A percentile compares a stretch with the other conserved stretches of the same genome.
Conservation (phyloP, 1,140 invertebrate genomes). For the Ladona fulva region DNA sequence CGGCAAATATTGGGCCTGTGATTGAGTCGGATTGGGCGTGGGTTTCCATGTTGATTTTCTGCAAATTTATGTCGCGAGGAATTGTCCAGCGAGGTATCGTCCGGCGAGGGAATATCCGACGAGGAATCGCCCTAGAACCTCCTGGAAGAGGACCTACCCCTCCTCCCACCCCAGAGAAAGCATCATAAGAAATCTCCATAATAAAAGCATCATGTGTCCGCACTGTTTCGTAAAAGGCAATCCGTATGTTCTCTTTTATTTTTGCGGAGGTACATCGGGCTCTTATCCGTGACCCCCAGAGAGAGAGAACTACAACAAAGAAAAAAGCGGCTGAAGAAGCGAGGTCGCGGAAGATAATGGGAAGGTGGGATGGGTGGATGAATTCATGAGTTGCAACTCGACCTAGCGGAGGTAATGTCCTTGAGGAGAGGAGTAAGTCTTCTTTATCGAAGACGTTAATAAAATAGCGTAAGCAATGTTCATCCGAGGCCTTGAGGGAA, state of each 20-base stretch:
- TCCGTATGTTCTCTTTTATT: neutral
- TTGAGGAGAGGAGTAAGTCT: neutral
- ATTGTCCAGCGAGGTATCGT: too few relatives aligned
- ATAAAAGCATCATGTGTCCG: neutral
- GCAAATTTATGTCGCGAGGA: too few relatives aligned
- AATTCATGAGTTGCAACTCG: neutral
- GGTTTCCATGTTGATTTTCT: too few relatives aligned
- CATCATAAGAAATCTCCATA: neutral
- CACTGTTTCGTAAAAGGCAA: neutral
- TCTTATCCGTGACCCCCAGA: neutral
- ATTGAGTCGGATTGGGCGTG: too few relatives aligned
- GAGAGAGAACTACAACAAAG: neutral
- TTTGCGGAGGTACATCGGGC: neutral
- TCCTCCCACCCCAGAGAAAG: too few relatives aligned
- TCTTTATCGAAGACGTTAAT: slow-evolving; percentile 7
- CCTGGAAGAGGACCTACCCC: too few relatives aligned
- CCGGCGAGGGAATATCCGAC: too few relatives aligned
- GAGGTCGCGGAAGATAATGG: neutral
- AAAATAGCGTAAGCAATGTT: neutral
- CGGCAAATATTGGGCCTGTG: too few relatives aligned
- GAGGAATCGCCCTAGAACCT: too few relatives aligned
- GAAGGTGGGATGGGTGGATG: neutral
- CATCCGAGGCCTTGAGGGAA: neutral
- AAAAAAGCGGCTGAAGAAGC: neutral
- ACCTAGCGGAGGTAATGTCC: neutral